Conservation (phyloP, 2,797 vertebrate genomes). For the Enteromius anoplus region DNA sequence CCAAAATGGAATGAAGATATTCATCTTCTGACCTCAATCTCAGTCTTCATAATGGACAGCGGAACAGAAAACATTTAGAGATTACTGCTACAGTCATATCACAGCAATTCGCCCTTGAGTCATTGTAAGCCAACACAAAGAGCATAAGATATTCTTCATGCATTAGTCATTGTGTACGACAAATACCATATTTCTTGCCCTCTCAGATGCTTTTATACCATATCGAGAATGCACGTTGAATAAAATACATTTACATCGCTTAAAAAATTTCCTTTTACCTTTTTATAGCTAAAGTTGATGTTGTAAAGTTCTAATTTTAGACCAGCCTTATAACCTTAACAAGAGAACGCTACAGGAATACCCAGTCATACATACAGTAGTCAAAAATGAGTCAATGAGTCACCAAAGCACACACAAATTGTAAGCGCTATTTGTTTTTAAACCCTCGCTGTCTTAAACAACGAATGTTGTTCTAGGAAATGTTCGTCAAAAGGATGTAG, state of each 20-base stretch:
- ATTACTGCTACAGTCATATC: slow-evolving; percentile 8
- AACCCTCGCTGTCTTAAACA: background rate
- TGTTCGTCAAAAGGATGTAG: background rate
- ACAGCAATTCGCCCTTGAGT: slow-evolving; percentile 8
- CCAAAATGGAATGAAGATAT: background rate
- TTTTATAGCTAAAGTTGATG: slow-evolving; percentile 14
- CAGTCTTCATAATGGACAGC: background rate
- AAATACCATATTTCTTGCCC: background rate
- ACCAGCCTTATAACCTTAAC: background rate
- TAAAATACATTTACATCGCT: background rate
- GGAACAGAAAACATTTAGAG: slow-evolving; percentile 17
- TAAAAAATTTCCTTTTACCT: background rate
- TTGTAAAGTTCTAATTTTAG: background rate
- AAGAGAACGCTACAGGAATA: background rate
- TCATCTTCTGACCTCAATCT: background rate
- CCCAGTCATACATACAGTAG: background rate
- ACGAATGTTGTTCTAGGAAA: background rate
- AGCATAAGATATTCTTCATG: background rate
- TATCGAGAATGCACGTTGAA: background rate
- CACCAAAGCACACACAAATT: background rate
- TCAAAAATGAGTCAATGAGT: background rate
- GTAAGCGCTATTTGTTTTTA: slow-evolving; percentile 8
- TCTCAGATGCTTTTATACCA: background rate
- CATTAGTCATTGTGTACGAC: background rate
- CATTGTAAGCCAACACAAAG: background rate